Conservation (phyloP, 2,113 vertebrate species). For the Xenopus laevis region DNA sequence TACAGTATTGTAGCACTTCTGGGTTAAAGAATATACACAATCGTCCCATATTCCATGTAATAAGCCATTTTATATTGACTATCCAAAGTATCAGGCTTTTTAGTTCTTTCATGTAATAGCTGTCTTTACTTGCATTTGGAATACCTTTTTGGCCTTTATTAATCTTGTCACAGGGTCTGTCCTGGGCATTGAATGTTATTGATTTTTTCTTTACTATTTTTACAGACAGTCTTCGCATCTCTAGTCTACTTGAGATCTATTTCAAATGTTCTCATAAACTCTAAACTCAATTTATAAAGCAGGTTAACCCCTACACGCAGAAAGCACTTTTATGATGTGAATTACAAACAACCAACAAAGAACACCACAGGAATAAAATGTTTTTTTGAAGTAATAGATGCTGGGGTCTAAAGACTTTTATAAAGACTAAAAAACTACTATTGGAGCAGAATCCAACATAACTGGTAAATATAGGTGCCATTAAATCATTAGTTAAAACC, state of each 20-base stretch:
- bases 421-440: conserved; percentile 17
- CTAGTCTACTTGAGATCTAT: conserved; percentile 53
- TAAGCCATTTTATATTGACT: conserved; percentile 59
- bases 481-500: too few relatives aligned
- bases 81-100: conserved; percentile 65
- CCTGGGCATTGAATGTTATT: conserved; percentile 64
- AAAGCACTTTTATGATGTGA: conserved; percentile 41
- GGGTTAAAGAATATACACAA: too few relatives aligned
- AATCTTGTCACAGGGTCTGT: conserved; percentile 66
- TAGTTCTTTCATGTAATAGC: conserved; percentile 72
- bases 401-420: not conserved
- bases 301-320: conserved; percentile 51
- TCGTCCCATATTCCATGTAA: too few relatives aligned
- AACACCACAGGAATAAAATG: conserved; percentile 32
- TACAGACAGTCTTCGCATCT: conserved; percentile 53
- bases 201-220: conserved; percentile 52
- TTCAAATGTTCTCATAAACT: conserved; percentile 57
- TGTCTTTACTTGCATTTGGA: conserved; percentile 65
- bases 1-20: too few relatives aligned
- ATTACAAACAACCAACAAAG: conserved; percentile 37
- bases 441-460: not conserved
- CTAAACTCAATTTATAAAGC: conserved; percentile 48
- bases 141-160: conserved; percentile 71
- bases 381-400: conserved; percentile 28
- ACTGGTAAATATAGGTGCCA: too few relatives aligned